Base-by-base conservation (phyloP, 2,797 vertebrate genomes). In the Meriones psammophilus region DNA sequence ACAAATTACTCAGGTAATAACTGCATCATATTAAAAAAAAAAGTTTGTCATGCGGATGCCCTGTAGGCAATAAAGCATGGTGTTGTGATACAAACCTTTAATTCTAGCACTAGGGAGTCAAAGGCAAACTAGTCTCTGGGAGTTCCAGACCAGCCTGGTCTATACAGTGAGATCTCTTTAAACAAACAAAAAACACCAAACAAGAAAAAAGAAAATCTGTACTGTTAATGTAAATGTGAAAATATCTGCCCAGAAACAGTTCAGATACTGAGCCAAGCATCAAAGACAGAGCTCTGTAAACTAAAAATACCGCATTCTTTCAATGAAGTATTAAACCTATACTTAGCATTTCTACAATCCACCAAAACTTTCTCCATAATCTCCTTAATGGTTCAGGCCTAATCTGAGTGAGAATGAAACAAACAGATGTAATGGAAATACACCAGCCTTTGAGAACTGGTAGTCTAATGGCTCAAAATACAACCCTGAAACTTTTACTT, bases 351-450 rank as follows among this genome's bases (percentile, higher is more conserved):
- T 92, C 83, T 94, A 79, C 15, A 84, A 62, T 74, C 66, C 54
- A 86, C 28, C 71, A n/a, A 1, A 89, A 94, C 8, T 83, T 94
- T 84, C 39, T 62, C 22, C 26, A 92, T 26, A 79, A 80, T 92
- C 8, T 71, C 62, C 60, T 90, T 85, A 88, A 50, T 54, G n/a
- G 14, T 66, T 68, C 30, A 91, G 58, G 15, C 69, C 81, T 89
- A 92, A 60, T 89, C 12, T 94, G 33, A 89, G 36, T 88, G 30
- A 96, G 58, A 96, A 83, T 56, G 18, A 85, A 88, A 94, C 6
- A 93, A 66, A 58, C 15, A 89, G 46, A 73, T 42, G 1, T 36
- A 85, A 80, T 36, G 17, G 46, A 77, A 97, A 85, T 85, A 91
- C 2, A 73, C 18, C 26, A 93, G 36, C 20, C 74, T 93, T 77